Percentiles rank a stretch among this genome's conserved stretches.
Conservation (phyloP, 1,140 invertebrate species). For the Drosophila erecta region DNA sequence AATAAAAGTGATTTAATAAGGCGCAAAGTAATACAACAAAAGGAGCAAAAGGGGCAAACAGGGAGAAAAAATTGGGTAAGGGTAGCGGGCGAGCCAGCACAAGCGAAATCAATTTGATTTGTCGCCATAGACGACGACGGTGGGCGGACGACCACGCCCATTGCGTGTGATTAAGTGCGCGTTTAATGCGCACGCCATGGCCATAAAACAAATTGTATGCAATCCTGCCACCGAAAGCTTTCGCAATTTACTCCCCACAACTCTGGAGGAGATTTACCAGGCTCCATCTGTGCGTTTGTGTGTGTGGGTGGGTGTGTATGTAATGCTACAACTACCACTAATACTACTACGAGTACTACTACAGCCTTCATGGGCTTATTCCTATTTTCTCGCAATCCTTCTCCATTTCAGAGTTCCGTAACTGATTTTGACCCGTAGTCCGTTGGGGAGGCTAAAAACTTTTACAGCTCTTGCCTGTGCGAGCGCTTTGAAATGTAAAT, state of each 20-base stretch:
- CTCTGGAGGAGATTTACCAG: background rate
- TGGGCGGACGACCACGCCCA: constrained; percentile 42
- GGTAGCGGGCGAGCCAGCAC: constrained; percentile 3
- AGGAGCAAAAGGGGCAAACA: constrained; percentile 11
- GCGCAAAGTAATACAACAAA: constrained; percentile 54
- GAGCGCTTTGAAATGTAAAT: constrained; percentile 81
- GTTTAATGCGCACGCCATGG: constrained; percentile 74
- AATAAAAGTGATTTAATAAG: constrained; percentile 84
- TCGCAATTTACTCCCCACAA: constrained; percentile 40
- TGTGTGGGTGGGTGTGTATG: background rate
- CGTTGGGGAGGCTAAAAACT: constrained; percentile 8
- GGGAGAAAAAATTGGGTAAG: background rate
- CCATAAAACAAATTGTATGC: constrained; percentile 82
- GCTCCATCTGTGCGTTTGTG: background rate
- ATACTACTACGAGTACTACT: background rate
- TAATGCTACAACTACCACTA: background rate
- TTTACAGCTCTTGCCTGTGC: constrained; percentile 23
- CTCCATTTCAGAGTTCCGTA: constrained; percentile 10
- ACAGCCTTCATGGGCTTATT: background rate
- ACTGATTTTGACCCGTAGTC: constrained; percentile 26
- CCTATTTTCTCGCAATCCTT: constrained; percentile 24
- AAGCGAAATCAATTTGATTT: constrained; percentile 78
- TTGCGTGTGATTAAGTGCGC: constrained; percentile 80
- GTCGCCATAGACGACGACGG: constrained; percentile 57
- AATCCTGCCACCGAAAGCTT: constrained; percentile 56